These are phyloP conservation scores for Chunga burmeisteri DNA, from an alignment of 2,113 vertebrate species.

Conservation along the genomic window DNA sequence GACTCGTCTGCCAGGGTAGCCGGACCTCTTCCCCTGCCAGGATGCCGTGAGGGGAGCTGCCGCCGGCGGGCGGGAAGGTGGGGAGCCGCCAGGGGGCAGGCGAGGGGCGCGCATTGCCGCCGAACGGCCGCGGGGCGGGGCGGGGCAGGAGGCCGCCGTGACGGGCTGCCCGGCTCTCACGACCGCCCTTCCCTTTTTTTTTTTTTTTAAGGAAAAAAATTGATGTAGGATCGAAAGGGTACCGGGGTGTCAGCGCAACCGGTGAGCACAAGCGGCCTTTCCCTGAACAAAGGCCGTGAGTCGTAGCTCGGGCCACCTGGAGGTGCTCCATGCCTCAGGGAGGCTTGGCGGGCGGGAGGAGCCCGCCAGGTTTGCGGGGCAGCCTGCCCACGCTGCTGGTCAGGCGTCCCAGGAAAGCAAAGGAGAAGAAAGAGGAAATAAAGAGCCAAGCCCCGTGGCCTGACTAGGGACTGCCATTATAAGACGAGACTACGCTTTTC, in stretches of 20 bases:
- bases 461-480: accelerated
- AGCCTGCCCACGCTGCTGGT: not conserved
- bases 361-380: accelerated
- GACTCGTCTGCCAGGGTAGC: accelerated
- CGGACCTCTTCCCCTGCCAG: accelerated
- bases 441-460: not conserved
- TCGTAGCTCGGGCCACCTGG: not conserved
- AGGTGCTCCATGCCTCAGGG: not conserved
- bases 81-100: not conserved
- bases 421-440: not conserved
- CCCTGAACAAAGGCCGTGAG: too few relatives aligned
- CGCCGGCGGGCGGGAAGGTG: not conserved
- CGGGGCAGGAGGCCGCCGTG: not conserved
- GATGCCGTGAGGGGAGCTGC: not conserved
- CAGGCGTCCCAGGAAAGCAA: not conserved
- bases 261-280: not conserved
- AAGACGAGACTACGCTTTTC: not conserved
- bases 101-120: not conserved
- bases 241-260: not conserved
- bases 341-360: accelerated
- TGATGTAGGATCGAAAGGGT: not conserved
- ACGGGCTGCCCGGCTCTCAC: too few relatives aligned
- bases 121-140: not conserved
- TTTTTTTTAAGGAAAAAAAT: not conserved
- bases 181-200: too few relatives aligned